Evolutionary conservation across 1,140 invertebrate species (phyloP), one percentile per base, ranked within the genome.

Genomic region (Zaprionus lachaisei): DNA sequence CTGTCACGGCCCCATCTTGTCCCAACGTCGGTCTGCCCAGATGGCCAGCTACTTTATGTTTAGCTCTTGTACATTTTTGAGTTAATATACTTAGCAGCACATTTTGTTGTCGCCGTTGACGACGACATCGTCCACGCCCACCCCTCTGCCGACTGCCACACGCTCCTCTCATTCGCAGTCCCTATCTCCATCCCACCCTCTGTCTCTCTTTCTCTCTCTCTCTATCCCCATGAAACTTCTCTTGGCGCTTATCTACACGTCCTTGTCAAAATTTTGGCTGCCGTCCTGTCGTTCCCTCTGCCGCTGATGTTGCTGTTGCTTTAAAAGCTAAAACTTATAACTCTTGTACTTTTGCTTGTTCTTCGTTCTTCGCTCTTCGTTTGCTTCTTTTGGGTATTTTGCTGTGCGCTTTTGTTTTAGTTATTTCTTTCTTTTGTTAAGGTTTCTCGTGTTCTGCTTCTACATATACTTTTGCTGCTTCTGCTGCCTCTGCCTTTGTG

Each of bases 31-130:
- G 15, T 38, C 57, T 31, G 61, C 57, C 54, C 57, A 74, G 58
- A 41, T 62, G 70, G 62, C 38, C n/a, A 58, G 83, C 76, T 77
- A 79, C 72, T 83, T 81, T 85, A 77, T 83, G 83, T 80, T 80
- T 74, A 77, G 79, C 83, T 83, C 81, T 87, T 86, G 80, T 86
- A 77, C 77, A 83, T 83, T 89, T 89, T 78, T 84, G 81, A 87
- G 84, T 90, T 90, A 81, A 87, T 81, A 90, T 81, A 85, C 81
- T 84, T 79, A 90, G 85, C 85, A 87, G 81, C 78, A 89, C 84
- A 83, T 89, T 87, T 81, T 79, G 81, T 72, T 89, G 67, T 80
- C 63, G 54, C 61, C 77, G 67, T 77, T 67, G 66, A 76, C 78
- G 58, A 78, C 58, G 55, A 73, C 69, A 60, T 80, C 63, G 49